phyloP scores from a whole-genome alignment of 2,888 invertebrate genomes.

The Elmis aenea region DNA sequence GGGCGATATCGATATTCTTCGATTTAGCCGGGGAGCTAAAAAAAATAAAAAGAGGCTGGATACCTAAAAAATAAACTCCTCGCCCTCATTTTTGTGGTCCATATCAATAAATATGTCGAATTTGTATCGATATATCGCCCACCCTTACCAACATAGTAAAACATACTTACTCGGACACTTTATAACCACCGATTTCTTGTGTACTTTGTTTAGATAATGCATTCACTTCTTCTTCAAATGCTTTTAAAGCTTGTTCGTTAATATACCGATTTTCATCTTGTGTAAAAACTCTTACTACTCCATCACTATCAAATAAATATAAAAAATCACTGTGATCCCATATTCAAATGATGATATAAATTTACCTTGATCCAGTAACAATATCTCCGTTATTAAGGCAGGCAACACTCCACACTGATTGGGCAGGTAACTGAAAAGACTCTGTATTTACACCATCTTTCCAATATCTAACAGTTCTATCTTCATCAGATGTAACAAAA shows the following conservation, averaged over 20 bases:
- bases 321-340: no score
- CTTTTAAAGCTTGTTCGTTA: slow-evolving; percentile 53
- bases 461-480: slow-evolving; percentile 82
- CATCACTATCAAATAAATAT: slow-evolving; percentile 64
- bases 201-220: slow-evolving; percentile 57
- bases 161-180: slow-evolving; percentile 79
- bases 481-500: slow-evolving; percentile 85
- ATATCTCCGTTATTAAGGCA: slow-evolving; percentile 83
- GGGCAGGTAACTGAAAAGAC: slow-evolving; percentile 72
- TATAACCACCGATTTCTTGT: slow-evolving; percentile 78
- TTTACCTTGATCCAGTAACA: slow-evolving; percentile 67
- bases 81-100: no score
- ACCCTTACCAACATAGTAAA: no score
- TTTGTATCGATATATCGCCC: no score
- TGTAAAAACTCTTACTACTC: slow-evolving; percentile 81
- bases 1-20: no score
- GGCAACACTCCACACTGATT: slow-evolving; percentile 85
- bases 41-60: no score
- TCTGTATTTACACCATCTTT: slow-evolving; percentile 57
- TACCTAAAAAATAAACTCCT: no score
- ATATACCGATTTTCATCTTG: slow-evolving; percentile 67
- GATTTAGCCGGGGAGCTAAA: no score
- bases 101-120: no score
- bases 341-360: no score
- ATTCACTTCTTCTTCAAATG: slow-evolving; percentile 70